Base-by-base conservation (phyloP, 2,113 vertebrate genomes). In the Leptodactylus fuscus region DNA sequence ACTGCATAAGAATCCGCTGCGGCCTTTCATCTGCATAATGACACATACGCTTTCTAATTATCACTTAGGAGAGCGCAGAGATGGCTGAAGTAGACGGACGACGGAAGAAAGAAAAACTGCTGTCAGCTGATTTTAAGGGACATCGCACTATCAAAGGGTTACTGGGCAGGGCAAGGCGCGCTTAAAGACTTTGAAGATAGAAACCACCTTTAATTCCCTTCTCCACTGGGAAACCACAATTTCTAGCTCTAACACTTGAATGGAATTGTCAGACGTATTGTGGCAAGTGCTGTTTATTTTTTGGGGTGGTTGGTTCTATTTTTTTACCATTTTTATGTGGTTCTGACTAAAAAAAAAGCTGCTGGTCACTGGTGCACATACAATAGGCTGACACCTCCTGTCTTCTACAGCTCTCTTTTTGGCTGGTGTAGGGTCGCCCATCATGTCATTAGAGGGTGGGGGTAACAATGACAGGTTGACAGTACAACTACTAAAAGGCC, bases 31-130 rank as follows among this genome's bases (percentile, higher is more conserved):
- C 80, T 24, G 41, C 60, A 46, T 36, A 71, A 83, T 36, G 67
- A 83, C 67, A 73, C 77, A 46, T 41, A 80, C 36, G 24, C 44
- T 80, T 41, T 79, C 32, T 24, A 44, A 36, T 62, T 80, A 80
- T 24, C 12, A 41, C 77, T 29, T 53, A 15, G 22, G 22, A 60
- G 24, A 6, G 34, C 41, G 2, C 29, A 34, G 16, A 53, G 24
- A 32, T 18, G 24, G 74, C 51, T 76, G 32, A 76, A 29, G 51
- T 76, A 76, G 74, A 77, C 32, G 22, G 16, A 51, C 27, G 51
- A 13, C n/a, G n/a, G n/a, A n/a, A 44, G 9, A 44, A n/a, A 32
- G 49, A 53, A 22, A 51, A 36, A 38, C 67, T 3, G 67, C 22
- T 3, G 16, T 49, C 46, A 29, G 44, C 27, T 34, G 15, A 20